Conservation (phyloP, 1,140 invertebrate species). For the Aphelinus atriplicis region DNA sequence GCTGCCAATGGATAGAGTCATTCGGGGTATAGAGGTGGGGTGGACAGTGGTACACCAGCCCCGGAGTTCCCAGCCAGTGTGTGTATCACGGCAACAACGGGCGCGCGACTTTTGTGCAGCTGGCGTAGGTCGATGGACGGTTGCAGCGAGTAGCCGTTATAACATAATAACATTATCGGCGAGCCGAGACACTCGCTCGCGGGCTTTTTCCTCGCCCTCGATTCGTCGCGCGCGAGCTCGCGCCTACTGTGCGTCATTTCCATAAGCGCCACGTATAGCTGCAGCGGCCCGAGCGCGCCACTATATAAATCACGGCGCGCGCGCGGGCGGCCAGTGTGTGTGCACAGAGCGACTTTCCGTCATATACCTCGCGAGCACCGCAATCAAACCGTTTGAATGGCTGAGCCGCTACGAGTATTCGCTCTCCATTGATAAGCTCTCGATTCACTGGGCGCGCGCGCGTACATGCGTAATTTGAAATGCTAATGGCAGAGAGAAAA, state of each 20-base stretch:
- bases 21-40: no score
- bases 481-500: no score
- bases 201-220: conserved; percentile 27
- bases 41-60: no score
- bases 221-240: neutral
- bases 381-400: conserved; percentile 38
- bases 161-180: conserved; percentile 29
- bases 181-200: conserved; percentile 20
- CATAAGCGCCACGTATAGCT: conserved; percentile 20
- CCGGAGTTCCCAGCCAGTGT: neutral
- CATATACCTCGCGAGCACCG: conserved; percentile 15
- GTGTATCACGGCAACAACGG: neutral
- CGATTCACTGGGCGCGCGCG: no score
- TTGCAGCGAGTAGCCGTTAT: neutral
- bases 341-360: conserved; percentile 13
- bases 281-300: neutral
- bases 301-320: conserved; percentile 33
- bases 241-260: conserved; percentile 32
- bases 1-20: no score
- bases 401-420: neutral
- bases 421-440: no score
- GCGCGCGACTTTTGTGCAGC: neutral
- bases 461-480: no score
- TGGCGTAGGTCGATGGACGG: neutral
- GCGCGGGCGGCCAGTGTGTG: neutral